Percentiles rank a stretch among this genome's conserved stretches.
Conservation (phyloP, 1,140 invertebrate genomes). For the Nephila pilipes region DNA sequence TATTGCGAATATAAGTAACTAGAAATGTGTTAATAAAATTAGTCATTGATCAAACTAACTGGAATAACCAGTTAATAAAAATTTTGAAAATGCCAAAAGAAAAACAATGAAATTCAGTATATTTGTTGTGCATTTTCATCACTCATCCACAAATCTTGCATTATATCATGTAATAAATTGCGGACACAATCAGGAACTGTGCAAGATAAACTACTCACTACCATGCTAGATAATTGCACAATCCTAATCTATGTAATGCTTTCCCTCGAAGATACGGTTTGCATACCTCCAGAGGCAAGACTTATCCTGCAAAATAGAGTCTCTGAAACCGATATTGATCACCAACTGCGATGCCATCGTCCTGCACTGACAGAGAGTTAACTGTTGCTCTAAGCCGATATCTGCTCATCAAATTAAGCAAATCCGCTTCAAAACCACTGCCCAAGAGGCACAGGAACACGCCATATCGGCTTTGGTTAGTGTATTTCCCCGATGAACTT, state of each 20-base stretch:
- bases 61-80: too few species aligned
- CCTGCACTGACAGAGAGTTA: not conserved
- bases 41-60: too few species aligned
- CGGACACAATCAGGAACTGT: too few species aligned
- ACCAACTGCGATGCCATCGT: not conserved
- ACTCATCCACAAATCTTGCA: too few species aligned
- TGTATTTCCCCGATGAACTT: constrained; percentile 50
- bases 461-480: constrained; percentile 58
- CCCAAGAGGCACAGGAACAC: constrained; percentile 29
- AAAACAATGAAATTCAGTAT: too few species aligned
- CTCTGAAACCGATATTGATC: constrained; percentile 64
- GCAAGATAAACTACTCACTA: not conserved
- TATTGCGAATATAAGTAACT: too few species aligned
- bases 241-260: not conserved
- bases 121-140: too few species aligned
- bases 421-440: constrained; percentile 54
- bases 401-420: constrained; percentile 72
- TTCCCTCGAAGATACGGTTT: not conserved
- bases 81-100: too few species aligned
- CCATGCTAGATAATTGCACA: not conserved
- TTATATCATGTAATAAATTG: too few species aligned
- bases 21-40: too few species aligned
- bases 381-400: constrained; percentile 63
- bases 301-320: not conserved
- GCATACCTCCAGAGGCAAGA: not conserved